Conservation (phyloP, 1,140 invertebrate genomes). For the Eurytemora carolleeae region DNA sequence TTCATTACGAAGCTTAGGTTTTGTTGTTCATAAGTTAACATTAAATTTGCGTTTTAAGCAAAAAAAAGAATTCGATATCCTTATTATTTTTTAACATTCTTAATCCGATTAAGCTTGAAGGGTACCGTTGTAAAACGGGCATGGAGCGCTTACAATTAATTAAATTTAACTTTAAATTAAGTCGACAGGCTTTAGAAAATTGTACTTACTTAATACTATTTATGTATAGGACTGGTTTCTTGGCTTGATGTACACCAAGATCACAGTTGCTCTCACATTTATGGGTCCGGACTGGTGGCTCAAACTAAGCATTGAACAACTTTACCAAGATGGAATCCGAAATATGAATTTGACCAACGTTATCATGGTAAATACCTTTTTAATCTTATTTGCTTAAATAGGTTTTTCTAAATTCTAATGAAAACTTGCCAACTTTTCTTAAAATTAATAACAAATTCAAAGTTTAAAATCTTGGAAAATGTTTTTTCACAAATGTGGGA, state of each 20-base stretch:
- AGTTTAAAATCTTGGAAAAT: no score
- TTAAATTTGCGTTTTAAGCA: no score
- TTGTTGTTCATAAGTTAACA: no score
- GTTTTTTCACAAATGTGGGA: not conserved
- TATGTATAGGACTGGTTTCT: slow-evolving; percentile 83
- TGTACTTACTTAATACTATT: no score
- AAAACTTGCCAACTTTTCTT: not conserved
- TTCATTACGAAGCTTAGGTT: no score
- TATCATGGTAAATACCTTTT: not conserved
- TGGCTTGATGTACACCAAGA: slow-evolving; percentile 91
- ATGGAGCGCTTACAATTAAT: no score
- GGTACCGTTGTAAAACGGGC: no score
- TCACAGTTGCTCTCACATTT: slow-evolving; percentile 84
- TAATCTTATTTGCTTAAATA: not conserved
- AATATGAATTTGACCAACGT: slow-evolving; percentile 59
- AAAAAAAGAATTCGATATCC: no score
- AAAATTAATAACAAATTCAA: not conserved
- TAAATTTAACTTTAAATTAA: no score
- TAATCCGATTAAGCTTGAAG: no score
- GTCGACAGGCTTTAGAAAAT: no score
- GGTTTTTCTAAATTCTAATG: not conserved
- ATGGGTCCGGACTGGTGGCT: slow-evolving; percentile 94
- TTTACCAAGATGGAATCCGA: slow-evolving; percentile 64
- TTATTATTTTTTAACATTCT: no score
- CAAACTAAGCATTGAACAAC: slow-evolving; percentile 61